Conservation (phyloP, 2,113 vertebrate genomes). For the Clarias batrachus region DNA sequence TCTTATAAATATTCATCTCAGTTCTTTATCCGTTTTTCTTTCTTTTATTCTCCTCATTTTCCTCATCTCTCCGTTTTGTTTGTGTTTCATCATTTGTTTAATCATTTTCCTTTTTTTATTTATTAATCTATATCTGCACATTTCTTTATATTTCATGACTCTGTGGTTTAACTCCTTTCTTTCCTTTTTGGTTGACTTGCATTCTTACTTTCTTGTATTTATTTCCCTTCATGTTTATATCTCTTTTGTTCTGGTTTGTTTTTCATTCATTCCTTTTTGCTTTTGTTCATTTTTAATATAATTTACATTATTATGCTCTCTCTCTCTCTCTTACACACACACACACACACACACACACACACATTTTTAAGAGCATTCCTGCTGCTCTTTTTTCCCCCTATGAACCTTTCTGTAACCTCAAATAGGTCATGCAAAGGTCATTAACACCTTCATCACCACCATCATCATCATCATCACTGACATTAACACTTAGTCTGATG, state of each 20-base stretch:
- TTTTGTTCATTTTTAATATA: neutral
- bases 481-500: neutral
- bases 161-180: neutral
- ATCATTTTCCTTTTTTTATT: neutral
- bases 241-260: neutral
- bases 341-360: neutral
- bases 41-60: neutral
- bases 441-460: constrained; percentile 15
- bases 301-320: neutral
- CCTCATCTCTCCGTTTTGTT: neutral
- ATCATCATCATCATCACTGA: neutral
- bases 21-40: too few species aligned
- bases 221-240: neutral
- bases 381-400: neutral
- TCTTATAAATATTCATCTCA: too few species aligned
- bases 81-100: neutral
- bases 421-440: constrained; percentile 6
- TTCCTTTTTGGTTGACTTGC: neutral
- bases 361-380: neutral
- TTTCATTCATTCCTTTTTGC: neutral
- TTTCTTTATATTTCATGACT: neutral
- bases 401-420: neutral
- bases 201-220: neutral
- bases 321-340: neutral
- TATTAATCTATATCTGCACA: neutral